phyloP scores from a whole-genome alignment of 2,797 vertebrate species.

The Sciaenops ocellatus region DNA sequence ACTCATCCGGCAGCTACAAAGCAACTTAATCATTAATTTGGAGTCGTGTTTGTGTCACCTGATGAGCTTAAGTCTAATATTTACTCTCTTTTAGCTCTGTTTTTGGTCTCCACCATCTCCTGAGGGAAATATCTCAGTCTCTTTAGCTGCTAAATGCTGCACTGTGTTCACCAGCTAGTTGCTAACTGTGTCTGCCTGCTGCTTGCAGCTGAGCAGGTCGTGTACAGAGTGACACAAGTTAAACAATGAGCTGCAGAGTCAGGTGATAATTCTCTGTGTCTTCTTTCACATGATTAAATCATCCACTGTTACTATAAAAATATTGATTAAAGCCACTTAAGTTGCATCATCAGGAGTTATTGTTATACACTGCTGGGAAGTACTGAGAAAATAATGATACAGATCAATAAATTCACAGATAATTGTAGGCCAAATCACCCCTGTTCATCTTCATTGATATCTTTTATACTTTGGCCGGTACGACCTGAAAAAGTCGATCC shows the following conservation, averaged over 20 bases:
- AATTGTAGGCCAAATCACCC: not conserved
- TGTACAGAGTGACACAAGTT: not conserved
- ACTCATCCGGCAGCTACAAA: not conserved
- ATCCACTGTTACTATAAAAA: too few relatives aligned
- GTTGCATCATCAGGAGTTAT: too few relatives aligned
- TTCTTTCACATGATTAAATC: too few relatives aligned
- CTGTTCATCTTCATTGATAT: not conserved
- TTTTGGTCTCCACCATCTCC: too few relatives aligned
- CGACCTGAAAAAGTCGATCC: not conserved
- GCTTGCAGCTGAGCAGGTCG: not conserved
- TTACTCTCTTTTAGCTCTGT: not conserved
- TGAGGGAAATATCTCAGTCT: not conserved
- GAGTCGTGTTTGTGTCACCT: too few relatives aligned
- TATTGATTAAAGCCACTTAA: too few relatives aligned
- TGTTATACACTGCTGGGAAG: not conserved
- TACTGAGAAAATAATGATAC: not conserved
- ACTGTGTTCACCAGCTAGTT: too few relatives aligned
- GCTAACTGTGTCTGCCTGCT: too few relatives aligned
- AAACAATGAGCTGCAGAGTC: too few relatives aligned
- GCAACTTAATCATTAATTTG: too few relatives aligned
- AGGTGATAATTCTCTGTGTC: too few relatives aligned
- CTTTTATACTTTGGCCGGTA: not conserved
- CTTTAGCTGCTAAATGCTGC: not conserved
- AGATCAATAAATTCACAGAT: not conserved
- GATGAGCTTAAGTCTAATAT: not conserved